Evolutionary conservation across 1,140 invertebrate species (phyloP).

Genomic region (Heterodera carotae): DNA sequence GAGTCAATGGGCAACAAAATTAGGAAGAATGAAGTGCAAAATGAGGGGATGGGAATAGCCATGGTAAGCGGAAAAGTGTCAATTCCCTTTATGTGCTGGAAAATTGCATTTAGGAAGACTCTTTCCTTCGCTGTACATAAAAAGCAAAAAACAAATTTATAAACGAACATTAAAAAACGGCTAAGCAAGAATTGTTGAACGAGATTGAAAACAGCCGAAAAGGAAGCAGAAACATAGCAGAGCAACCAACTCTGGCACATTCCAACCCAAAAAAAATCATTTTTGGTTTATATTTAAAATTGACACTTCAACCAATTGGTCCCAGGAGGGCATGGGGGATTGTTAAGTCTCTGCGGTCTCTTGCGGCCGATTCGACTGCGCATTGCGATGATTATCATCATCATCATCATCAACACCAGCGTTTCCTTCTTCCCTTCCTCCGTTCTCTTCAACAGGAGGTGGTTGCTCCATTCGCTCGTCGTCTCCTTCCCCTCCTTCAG

Average conservation of each 20-base stretch:
- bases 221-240: too few species aligned
- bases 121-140: too few species aligned
- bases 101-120: too few species aligned
- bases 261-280: background rate
- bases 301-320: slow-evolving; percentile 5
- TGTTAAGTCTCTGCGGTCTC: background rate
- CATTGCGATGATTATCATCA: too few species aligned
- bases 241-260: background rate
- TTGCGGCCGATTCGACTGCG: background rate
- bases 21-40: background rate
- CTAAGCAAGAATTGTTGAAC: background rate
- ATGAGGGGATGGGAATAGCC: background rate
- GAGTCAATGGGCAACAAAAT: background rate
- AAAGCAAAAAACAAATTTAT: too few species aligned
- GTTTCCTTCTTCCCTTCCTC: background rate
- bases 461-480: background rate
- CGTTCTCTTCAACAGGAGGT: too few species aligned
- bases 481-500: slow-evolving; percentile 35
- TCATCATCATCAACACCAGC: too few species aligned
- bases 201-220: background rate
- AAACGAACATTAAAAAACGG: too few species aligned
- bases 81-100: too few species aligned
- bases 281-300: too few species aligned
- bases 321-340: too few species aligned
- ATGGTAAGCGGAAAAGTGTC: background rate